Evolutionary conservation across 35 echinoderm and acorn worm species (phyloP), one percentile per base, ranked within the genome.

Genomic region (Apostichopus parvimensis): DNA sequence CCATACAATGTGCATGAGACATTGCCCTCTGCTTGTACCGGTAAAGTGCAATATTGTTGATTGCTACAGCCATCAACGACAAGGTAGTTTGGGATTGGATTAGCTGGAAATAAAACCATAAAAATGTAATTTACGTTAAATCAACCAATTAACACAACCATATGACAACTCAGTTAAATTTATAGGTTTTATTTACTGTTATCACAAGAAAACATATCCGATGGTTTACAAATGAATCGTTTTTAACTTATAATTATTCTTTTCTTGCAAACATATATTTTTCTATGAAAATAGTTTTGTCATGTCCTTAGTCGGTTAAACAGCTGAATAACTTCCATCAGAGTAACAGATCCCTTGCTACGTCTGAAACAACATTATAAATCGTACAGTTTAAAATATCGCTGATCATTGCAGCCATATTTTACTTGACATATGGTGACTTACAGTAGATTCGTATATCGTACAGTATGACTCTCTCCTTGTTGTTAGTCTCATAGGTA

Each of bases 1-100:
- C 57, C 22, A 58, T 25, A 22, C 17, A 60, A 56, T 9, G 10
- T 55, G 53, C 56, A 82, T 8, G 79, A 56, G 45, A 82, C 12
- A 54, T n/a, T 8, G 81, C 81, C 55, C n/a, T n/a, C 17, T n/a
- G 20, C 8, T 10, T 84, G 54, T 57, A 59, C 81, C 24, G 20
- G 54, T 84, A 60, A 54, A n/a, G 22, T 54, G 58, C 56, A 59
- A 20, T 84, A 59, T 59, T 56, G 56, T 84, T 58, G 81, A 58
- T 60, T 84, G 55, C 58, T 17, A 5, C 81, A 84, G 57, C 81
- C 81, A 56, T 60, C 81, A 84, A 84, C 55, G 15, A 58, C 15
- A 20, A 54, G 4, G 79, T 82, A 82, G 4, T 17, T 7, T 54
- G 79, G 79, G 28, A 18, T 20, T 18, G 79, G 79, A 82, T 82